These are phyloP conservation scores for Polydrusus cervinus DNA, from an alignment of 2,888 invertebrate species.

Conservation along the genomic window DNA sequence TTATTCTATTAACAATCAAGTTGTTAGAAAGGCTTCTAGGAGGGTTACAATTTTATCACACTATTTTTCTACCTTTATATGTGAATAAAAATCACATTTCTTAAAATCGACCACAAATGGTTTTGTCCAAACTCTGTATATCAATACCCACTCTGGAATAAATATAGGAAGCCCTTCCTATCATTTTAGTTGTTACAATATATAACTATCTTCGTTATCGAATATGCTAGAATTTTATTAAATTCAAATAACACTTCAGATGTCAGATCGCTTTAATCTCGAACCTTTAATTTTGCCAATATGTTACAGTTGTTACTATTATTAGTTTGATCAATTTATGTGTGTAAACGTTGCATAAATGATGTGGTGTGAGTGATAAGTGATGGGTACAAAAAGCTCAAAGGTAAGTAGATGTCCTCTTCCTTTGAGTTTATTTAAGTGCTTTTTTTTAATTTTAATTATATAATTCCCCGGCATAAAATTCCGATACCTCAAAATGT, in stretches of 20 bases:
- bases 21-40: too few species aligned
- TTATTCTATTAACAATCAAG: too few species aligned
- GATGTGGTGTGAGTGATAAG: background rate
- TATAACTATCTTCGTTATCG: background rate
- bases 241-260: slow-evolving; percentile 7
- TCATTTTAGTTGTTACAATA: background rate
- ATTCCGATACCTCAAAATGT: too few species aligned
- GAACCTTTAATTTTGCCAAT: background rate
- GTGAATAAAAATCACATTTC: too few species aligned
- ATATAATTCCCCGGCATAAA: too few species aligned
- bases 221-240: background rate
- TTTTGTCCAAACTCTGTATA: too few species aligned
- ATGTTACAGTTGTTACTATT: background rate
- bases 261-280: slow-evolving; percentile 12
- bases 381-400: slow-evolving; percentile 6
- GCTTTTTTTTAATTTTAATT: too few species aligned
- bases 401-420: background rate
- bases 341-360: background rate
- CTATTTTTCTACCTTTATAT: too few species aligned
- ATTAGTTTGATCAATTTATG: background rate
- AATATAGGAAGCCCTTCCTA: too few species aligned
- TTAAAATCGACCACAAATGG: too few species aligned
- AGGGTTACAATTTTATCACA: too few species aligned
- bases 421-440: background rate
- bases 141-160: background rate